Evolutionary conservation across 2,888 invertebrate species (phyloP), one percentile per base, ranked within the genome.

Genomic region (Protonemura montana): DNA sequence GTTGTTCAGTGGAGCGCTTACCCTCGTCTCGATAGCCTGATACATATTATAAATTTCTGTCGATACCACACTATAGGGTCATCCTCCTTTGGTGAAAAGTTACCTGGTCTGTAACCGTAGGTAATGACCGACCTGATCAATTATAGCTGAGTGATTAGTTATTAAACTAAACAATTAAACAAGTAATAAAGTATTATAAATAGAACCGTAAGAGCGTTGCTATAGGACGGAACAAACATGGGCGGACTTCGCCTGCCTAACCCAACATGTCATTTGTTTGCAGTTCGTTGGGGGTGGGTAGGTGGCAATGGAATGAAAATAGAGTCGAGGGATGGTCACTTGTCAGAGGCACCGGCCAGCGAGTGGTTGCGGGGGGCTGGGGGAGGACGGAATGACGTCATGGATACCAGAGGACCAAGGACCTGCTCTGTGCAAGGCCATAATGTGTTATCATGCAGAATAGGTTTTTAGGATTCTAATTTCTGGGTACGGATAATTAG

Each of bases 161-260:
- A 59, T 59, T 59, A 21, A 16, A 59, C 59, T 59, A 59, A 59
- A 59, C 59, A 59, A 59, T 59, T 59, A 59, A 59, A 21, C 59
- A 59, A 59, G 59, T 59, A 59, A 59, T 59, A 59, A 59, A 59
- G 59, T 59, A 59, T 59, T 59, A 59, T 59, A 21, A 59, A 59
- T 59, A 59, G 59, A 59, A 59, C 59, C 21, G 21, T 59, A 59
- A 59, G 78, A 28, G 27, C 5, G 26, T 26, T 2, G 5, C 0
- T 13, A 78, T 29, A 78, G 78, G 21, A 5, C 82, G 82, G 82
- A 82, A 82, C 82, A 82, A 30, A 82, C 30, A 82, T 2, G 82
- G 82, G 82, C 30, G 35, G 29, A 30, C 30, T 3, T 2, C 29
- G 27, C 78, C 59, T 13, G 27, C 78, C 59, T 13, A 78, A 59